Evolutionary conservation across 2,113 vertebrate genomes (phyloP).

Genomic region (Chloropsis hardwickii): DNA sequence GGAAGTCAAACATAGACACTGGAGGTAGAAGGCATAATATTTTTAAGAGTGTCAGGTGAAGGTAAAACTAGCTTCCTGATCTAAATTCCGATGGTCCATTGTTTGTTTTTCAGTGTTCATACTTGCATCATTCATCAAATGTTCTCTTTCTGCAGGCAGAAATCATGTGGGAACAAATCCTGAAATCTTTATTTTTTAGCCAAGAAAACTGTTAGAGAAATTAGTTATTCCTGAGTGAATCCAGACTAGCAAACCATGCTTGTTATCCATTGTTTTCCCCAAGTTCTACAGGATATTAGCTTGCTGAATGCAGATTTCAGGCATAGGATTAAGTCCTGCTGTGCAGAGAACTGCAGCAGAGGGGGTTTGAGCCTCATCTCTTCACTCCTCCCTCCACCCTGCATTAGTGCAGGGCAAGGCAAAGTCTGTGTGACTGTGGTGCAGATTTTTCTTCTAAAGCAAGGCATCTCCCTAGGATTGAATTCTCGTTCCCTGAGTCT

Average conservation of each 20-base stretch:
- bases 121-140: background rate
- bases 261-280: background rate
- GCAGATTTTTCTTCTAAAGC: background rate
- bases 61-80: background rate
- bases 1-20: background rate
- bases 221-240: background rate
- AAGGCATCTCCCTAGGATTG: background rate
- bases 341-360: background rate
- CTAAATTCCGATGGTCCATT: background rate
- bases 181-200: background rate
- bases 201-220: background rate
- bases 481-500: background rate
- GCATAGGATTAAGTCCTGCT: background rate
- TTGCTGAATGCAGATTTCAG: background rate
- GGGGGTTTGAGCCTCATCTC: background rate
- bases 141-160: background rate
- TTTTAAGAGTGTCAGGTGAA: background rate
- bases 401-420: background rate
- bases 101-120: background rate
- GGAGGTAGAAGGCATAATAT: background rate
- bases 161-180: background rate
- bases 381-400: background rate
- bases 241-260: background rate
- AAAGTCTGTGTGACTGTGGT: background rate
- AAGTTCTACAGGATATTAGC: background rate